Evolutionary conservation across 2,888 invertebrate species (phyloP), one percentile per base, ranked within the genome.

Genomic region (Tetragonisca angustula): DNA sequence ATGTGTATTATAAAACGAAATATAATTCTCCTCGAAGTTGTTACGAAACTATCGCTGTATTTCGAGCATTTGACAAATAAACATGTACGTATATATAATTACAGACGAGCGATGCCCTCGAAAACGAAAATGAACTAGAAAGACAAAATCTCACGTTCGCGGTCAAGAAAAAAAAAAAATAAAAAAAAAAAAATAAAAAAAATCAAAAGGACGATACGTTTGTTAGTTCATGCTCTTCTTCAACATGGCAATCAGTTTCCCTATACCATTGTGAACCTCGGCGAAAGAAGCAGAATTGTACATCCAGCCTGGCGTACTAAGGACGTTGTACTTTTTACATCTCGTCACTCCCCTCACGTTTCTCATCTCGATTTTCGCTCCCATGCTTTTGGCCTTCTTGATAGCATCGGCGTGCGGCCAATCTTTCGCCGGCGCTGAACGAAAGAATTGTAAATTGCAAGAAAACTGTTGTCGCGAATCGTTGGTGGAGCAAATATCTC

Each of bases 271-370:
- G 87, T 95, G 95, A 68, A 96, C 92, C 79, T 95, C 95, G 81
- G 95, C 94, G 76, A 95, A 94, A 59, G 94, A 91, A 0, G 95
- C 95, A 11, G 59, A 52, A 59, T 95, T 93, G 86, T 95, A 95
- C 95, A 96, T 95, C 93, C 95, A 96, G 1, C 96, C 96, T 9
- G 96, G 96, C n/a, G 95, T 95, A 19, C 95, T 95, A 15, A 95
- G 95, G 32, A 96, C 92, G 71, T 95, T 94, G 91, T 95, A 95
- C n/a, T 94, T 92, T 24, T 91, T 91, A 90, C 96, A 95, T 54
- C 94, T 91, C 64, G 94, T 94, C 13, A 95, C 92, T 80, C 95
- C 95, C 76, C 94, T 92, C 3, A 94, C 94, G 84, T 91, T 92
- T 91, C 93, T 90, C 83, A 93, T 86, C 81, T 94, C 94, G 17